Evolutionary conservation across 2,113 vertebrate genomes (phyloP).

Genomic region (Origma solitaria): DNA sequence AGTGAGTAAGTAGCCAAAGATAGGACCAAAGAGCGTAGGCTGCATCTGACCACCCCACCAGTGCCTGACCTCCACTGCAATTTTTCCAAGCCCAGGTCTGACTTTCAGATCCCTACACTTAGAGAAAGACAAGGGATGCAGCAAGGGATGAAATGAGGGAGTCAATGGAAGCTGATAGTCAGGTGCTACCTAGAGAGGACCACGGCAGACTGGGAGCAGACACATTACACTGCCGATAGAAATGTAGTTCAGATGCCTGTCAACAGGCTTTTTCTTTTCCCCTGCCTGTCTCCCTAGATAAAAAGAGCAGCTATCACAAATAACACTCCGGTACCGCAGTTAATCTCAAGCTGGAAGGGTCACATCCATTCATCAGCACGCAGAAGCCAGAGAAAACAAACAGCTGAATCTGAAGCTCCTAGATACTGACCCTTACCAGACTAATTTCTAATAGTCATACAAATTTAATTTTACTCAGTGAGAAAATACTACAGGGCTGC

Average conservation of each 20-base stretch:
- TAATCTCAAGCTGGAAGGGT: neutral
- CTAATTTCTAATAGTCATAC: neutral
- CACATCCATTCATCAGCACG: neutral
- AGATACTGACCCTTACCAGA: neutral
- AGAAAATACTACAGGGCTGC: neutral
- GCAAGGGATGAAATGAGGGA: neutral
- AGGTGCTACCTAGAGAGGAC: neutral
- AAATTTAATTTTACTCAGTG: neutral
- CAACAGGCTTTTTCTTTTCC: neutral
- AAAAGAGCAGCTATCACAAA: neutral
- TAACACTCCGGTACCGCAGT: rapidly evolving
- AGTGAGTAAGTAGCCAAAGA: neutral
- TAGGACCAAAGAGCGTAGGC: neutral
- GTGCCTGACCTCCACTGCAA: neutral
- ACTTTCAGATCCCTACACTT: neutral
- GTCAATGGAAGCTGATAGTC: neutral
- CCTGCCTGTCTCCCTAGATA: neutral
- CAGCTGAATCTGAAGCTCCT: neutral
- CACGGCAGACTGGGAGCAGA: neutral
- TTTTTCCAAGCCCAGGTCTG: neutral
- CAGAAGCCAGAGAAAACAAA: neutral
- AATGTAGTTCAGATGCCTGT: neutral
- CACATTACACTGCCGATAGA: neutral
- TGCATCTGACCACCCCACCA: neutral
- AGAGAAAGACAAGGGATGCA: neutral